Evolutionary conservation across 2,888 invertebrate species (phyloP).

Genomic region (Poecilobothrus nobilitatus): DNA sequence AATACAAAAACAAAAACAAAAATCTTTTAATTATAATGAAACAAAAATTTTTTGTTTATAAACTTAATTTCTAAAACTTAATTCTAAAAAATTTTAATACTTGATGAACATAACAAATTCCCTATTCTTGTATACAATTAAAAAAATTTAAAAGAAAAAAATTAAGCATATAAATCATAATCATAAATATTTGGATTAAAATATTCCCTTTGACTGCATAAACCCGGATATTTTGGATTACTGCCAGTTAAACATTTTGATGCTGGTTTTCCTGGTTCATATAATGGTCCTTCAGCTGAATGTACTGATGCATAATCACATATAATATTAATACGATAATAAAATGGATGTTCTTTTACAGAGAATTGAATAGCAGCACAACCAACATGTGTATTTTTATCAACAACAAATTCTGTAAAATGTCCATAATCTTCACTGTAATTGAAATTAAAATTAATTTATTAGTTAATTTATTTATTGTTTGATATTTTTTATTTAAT

Average conservation of each 20-base stretch:
- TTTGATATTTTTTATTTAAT: too few species aligned
- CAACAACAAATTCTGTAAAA: conserved; percentile 39
- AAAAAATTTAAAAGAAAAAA: too few species aligned
- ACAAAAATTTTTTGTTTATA: too few species aligned
- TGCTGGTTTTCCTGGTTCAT: conserved; percentile 34
- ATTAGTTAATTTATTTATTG: too few species aligned
- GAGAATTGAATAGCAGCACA: conserved; percentile 40
- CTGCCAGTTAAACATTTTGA: conserved; percentile 35
- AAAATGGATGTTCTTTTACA: conserved; percentile 32
- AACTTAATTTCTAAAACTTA: too few species aligned
- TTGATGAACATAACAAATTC: too few species aligned
- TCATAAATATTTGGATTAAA: conserved; percentile 35
- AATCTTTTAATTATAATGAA: too few species aligned
- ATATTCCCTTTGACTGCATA: conserved; percentile 35
- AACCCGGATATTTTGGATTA: conserved; percentile 33
- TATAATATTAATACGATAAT: conserved; percentile 37
- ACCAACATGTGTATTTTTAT: conserved; percentile 40
- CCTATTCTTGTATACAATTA: too few species aligned
- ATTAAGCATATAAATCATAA: background rate
- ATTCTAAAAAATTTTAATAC: too few species aligned
- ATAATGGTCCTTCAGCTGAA: conserved; percentile 35
- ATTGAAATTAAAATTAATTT: background rate
- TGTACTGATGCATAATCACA: conserved; percentile 41
- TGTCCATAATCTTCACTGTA: conserved; percentile 39
- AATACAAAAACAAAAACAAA: too few species aligned